Conservation (phyloP, 1,140 invertebrate genomes). For the Danaus plexippus region DNA sequence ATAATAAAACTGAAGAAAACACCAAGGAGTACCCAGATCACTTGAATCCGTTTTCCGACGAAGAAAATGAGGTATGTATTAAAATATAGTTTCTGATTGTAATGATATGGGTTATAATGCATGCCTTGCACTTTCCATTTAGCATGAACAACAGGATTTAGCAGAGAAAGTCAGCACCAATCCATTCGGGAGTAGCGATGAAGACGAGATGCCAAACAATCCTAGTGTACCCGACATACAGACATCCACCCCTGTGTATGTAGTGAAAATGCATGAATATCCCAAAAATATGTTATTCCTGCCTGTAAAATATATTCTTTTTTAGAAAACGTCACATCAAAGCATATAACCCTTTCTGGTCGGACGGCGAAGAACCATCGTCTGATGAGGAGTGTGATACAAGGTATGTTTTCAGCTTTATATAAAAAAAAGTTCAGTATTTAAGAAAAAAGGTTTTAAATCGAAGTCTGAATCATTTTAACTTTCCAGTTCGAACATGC, state of each 20-base stretch:
- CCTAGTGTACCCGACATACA: conserved; percentile 25
- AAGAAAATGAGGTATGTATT: conserved; percentile 60
- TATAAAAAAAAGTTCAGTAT: no score
- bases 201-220: conserved; percentile 74
- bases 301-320: conserved; percentile 13
- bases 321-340: conserved; percentile 51
- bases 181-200: conserved; percentile 80
- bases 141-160: conserved; percentile 21
- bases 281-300: conserved; percentile 4
- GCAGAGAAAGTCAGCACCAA: conserved; percentile 69
- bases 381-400: conserved; percentile 57
- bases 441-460: no score
- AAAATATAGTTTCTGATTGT: neutral
- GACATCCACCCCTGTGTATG: conserved; percentile 44
- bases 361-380: conserved; percentile 76
- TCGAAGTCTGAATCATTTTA: neutral
- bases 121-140: conserved; percentile 17
- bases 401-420: conserved; percentile 25
- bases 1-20: conserved; percentile 18
- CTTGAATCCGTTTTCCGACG: conserved; percentile 86
- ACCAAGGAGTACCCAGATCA: conserved; percentile 77
- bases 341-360: conserved; percentile 79
- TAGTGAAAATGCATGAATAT: conserved; percentile 14
- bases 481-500: conserved; percentile 28
- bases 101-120: conserved; percentile 13